A percentile compares a stretch with the other conserved stretches of the same genome.
Conservation (phyloP, 2,113 vertebrate species). For the Ailuropoda melanoleuca region DNA sequence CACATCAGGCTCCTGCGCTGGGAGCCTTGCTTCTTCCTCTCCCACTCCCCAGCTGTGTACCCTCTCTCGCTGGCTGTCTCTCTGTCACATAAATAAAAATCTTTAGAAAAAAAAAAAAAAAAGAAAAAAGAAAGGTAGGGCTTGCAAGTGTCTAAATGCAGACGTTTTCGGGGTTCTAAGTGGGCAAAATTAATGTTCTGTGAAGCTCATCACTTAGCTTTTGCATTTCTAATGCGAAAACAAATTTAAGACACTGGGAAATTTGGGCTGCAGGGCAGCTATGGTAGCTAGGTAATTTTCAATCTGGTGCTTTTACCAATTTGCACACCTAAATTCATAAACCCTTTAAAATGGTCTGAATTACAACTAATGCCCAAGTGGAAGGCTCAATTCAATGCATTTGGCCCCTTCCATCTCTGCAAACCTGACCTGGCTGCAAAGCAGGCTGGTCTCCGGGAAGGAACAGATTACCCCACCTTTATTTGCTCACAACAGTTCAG, state of each 20-base stretch:
- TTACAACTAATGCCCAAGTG: not conserved
- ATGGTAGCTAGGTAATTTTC: not conserved
- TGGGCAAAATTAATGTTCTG: not conserved
- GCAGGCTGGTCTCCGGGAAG: not conserved
- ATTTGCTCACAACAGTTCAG: not conserved
- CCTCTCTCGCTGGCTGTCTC: too few relatives aligned
- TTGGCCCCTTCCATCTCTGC: not conserved
- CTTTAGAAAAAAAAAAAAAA: too few relatives aligned
- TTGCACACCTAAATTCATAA: not conserved
- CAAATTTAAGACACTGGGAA: not conserved
- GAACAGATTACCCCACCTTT: not conserved
- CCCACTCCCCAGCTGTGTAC: too few relatives aligned
- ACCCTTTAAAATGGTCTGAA: not conserved
- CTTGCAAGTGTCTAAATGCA: not conserved
- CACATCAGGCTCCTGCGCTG: too few relatives aligned
- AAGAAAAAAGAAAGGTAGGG: slow-evolving; percentile 92
- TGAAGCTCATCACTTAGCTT: not conserved
- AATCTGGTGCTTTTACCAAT: not conserved
- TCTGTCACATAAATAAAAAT: too few relatives aligned
- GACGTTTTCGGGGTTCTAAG: not conserved
- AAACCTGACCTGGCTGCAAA: not conserved
- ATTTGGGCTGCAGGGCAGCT: not conserved
- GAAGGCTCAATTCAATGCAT: not conserved
- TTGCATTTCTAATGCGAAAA: not conserved
- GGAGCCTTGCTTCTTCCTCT: too few relatives aligned